Conservation (phyloP, 2,888 invertebrate species). For the Melipona bicolor region DNA sequence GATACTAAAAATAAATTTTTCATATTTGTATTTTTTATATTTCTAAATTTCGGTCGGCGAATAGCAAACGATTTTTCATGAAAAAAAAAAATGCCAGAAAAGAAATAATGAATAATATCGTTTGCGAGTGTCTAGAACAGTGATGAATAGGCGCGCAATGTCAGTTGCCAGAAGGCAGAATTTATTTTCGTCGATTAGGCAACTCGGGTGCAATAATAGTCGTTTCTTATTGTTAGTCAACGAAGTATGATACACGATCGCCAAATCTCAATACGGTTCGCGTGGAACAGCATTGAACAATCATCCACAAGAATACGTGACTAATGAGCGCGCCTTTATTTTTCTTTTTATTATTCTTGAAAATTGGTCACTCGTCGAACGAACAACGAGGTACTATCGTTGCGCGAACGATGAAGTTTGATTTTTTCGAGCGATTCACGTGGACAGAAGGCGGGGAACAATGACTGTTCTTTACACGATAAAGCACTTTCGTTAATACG, state of each 20-base stretch:
- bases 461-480: neutral
- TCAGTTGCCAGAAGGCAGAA: conserved; percentile 19
- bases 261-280: neutral
- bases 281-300: neutral
- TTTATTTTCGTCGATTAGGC: conserved; percentile 48
- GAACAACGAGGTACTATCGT: too few species aligned
- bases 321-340: neutral
- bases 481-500: conserved; percentile 3
- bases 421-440: too few species aligned
- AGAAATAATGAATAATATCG: neutral
- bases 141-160: neutral
- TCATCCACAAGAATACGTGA: neutral
- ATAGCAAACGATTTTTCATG: neutral
- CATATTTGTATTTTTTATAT: too few species aligned
- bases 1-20: too few species aligned
- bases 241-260: conserved; percentile 6
- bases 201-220: conserved; percentile 36
- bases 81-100: neutral
- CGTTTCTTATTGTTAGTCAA: neutral
- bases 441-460: too few species aligned
- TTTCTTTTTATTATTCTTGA: too few species aligned
- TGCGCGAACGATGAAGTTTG: too few species aligned
- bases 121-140: neutral
- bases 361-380: too few species aligned
- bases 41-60: neutral